Evolutionary conservation across 2,113 vertebrate species (phyloP).

Genomic region (Plectropomus leopardus): DNA sequence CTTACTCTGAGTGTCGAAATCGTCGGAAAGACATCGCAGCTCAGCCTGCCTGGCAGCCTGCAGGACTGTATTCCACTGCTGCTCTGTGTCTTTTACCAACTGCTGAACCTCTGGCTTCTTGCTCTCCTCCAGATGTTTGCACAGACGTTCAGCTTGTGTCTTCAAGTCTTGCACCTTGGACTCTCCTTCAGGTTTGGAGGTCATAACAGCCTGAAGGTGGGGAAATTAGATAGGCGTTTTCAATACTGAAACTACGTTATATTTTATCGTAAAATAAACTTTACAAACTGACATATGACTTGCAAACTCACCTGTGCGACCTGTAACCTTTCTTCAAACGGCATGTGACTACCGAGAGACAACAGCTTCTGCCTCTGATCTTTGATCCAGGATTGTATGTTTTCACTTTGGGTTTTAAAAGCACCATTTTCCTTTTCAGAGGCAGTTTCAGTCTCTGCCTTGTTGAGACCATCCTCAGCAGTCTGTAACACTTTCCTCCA

Average conservation of each 20-base stretch:
- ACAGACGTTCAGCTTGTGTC: constrained; percentile 48
- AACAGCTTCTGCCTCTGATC: constrained; percentile 68
- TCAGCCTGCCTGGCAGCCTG: constrained; percentile 56
- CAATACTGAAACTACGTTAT: neutral
- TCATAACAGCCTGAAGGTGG: constrained; percentile 57
- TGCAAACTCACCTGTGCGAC: constrained; percentile 66
- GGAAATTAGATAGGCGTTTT: neutral
- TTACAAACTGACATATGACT: neutral
- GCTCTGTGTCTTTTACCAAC: constrained; percentile 49
- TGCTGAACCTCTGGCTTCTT: constrained; percentile 53
- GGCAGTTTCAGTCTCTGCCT: constrained; percentile 49
- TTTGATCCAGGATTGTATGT: constrained; percentile 70
- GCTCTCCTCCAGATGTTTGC: constrained; percentile 62
- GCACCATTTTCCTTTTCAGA: constrained; percentile 56
- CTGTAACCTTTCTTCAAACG: constrained; percentile 53
- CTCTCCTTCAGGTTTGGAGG: constrained; percentile 66
- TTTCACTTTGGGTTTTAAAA: constrained; percentile 59
- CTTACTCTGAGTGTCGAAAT: constrained; percentile 70
- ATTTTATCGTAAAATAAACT: neutral
- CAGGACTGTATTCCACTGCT: constrained; percentile 74
- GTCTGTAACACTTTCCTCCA: constrained; percentile 56
- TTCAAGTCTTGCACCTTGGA: constrained; percentile 67
- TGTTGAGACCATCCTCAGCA: constrained; percentile 55
- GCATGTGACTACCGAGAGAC: constrained; percentile 23
- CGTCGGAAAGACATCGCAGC: constrained; percentile 55